A percentile compares a stretch with the other conserved stretches of the same genome.
Conservation (phyloP, 2,113 vertebrate species). For the Lipophrys pholis region DNA sequence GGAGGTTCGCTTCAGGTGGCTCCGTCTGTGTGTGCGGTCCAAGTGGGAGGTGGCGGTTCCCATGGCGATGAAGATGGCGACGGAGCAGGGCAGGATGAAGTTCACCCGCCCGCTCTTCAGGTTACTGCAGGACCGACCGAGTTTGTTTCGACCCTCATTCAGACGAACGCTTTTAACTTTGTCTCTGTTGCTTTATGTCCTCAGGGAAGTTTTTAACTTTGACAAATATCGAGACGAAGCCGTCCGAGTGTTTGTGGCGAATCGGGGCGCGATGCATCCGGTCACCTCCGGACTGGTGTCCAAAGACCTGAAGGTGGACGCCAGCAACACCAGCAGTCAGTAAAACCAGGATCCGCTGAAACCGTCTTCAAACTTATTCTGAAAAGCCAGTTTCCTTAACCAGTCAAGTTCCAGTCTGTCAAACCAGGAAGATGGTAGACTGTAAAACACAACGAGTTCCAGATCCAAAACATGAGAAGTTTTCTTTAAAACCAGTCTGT, state of each 20-base stretch:
- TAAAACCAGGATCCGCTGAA: neutral
- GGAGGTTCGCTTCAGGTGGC: slow-evolving; percentile 96
- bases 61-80: slow-evolving; percentile 93
- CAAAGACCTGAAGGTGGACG: slow-evolving; percentile 89
- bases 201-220: slow-evolving; percentile 91
- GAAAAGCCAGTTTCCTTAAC: too few species aligned
- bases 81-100: slow-evolving; percentile 96
- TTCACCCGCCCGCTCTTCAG: slow-evolving; percentile 94
- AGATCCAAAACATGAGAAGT: too few species aligned
- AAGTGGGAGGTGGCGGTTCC: slow-evolving; percentile 92
- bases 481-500: too few species aligned
- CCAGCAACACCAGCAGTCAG: slow-evolving; percentile 25
- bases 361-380: too few species aligned
- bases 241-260: slow-evolving; percentile 81
- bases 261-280: slow-evolving; percentile 87
- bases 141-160: neutral
- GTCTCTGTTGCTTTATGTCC: neutral
- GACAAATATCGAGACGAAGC: slow-evolving; percentile 86
- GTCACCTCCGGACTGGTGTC: slow-evolving; percentile 90
- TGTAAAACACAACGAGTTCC: neutral
- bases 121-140: slow-evolving; percentile 62
- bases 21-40: slow-evolving; percentile 91
- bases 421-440: neutral
- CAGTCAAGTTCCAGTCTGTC: neutral
- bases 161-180: neutral